Conservation (phyloP, 2,797 vertebrate genomes). For the Crocidura indochinensis region DNA sequence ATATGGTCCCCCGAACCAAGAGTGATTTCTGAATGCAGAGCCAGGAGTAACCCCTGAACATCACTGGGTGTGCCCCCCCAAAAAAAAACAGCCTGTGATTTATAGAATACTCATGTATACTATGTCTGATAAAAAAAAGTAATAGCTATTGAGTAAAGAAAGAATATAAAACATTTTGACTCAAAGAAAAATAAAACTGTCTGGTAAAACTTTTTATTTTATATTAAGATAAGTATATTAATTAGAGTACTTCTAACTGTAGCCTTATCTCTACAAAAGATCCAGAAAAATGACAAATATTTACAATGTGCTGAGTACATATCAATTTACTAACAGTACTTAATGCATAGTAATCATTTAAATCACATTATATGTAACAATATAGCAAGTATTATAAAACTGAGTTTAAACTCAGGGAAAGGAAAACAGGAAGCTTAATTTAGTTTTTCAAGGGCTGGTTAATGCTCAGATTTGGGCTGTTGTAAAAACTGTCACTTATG, state of each 20-base stretch:
- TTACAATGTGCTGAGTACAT: neutral
- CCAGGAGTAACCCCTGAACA: too few relatives aligned
- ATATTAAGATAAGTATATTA: slow-evolving; percentile 9
- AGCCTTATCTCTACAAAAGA: neutral
- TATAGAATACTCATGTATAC: slow-evolving; percentile 26
- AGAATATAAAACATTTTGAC: slow-evolving; percentile 58
- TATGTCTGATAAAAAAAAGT: slow-evolving; percentile 56
- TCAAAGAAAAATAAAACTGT: slow-evolving; percentile 50
- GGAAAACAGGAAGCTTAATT: slow-evolving; percentile 1
- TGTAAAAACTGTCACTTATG: neutral
- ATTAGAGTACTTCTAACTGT: slow-evolving; percentile 42
- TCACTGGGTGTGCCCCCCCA: too few relatives aligned
- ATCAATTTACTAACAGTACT: neutral
- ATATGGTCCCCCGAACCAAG: too few relatives aligned
- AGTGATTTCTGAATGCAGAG: too few relatives aligned
- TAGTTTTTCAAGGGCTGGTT: neutral
- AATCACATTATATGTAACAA: neutral
- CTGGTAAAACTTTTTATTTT: slow-evolving; percentile 35
- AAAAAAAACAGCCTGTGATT: neutral
- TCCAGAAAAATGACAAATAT: slow-evolving; percentile 39
- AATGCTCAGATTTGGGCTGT: neutral
- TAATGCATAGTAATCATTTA: neutral
- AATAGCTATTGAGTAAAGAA: neutral
- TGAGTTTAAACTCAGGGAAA: neutral
- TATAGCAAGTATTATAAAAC: neutral